Base-by-base conservation (phyloP, 2,888 invertebrate genomes). In the Callimorpha dominula region DNA sequence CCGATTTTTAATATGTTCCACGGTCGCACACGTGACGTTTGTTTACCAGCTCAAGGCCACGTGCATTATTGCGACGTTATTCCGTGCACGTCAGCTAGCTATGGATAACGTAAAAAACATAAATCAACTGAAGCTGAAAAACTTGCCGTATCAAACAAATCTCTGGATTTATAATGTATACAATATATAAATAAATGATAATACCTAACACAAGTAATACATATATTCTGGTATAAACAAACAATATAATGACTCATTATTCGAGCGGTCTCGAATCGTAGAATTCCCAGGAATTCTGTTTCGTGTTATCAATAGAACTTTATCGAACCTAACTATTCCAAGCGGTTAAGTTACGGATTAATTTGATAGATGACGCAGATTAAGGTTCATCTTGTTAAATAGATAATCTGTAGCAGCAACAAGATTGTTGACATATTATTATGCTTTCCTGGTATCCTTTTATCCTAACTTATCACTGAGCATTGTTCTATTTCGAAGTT, bases 31-130 rank as follows among this genome's bases (percentile, higher is more conserved):
- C 93, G 94, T 94, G 94, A 94, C 92, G 88, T 88, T 87, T 94
- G 94, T 94, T 94, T 93, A 92, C 94, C 87, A 89, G 83, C 86
- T 88, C 94, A 95, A 94, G 94, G 95, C 88, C 93, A 83, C 84
- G 76, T 90, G 92, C 92, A 92, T 85, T 89, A 91, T 87, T 92
- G 93, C 94, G 94, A 90, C 94, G 93, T 88, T 88, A 88, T 90
- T 88, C 89, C 81, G 85, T 86, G 87, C 90, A 91, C 90, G 90
- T 88, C 87, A 86, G 81, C 88, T 60, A 60, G 6, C 14, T 79
- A 84, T 81, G 81, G 80, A 77, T 84, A 82, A 82, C 81, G 76
- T 63, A 79, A 84, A 85, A 84, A 85, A 85, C 82, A 82, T 72
- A 67, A 71, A 74, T 76, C 77, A 73, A 72, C 73, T 73, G 74